Evolutionary conservation across 2,797 vertebrate species (phyloP).

Genomic region (Clamator glandarius): DNA sequence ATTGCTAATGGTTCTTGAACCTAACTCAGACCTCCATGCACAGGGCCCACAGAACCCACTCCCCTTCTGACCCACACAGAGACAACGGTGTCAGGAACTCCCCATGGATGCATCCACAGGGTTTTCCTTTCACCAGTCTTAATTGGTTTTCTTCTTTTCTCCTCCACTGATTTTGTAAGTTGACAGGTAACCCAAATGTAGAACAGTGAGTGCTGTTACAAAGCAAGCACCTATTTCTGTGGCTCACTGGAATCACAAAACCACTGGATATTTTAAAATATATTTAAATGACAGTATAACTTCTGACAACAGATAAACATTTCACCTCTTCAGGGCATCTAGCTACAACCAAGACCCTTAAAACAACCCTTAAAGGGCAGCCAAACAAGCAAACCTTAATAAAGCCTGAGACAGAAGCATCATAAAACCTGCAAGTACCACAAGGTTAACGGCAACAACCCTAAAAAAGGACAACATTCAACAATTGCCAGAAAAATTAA

Average conservation of each 20-base stretch:
- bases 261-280: not conserved
- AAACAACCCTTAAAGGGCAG: not conserved
- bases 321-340: not conserved
- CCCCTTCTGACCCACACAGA: not conserved
- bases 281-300: not conserved
- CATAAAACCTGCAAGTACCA: not conserved
- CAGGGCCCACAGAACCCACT: not conserved
- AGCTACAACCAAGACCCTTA: not conserved
- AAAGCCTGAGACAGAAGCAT: not conserved
- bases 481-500: not conserved
- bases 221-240: not conserved
- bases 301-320: not conserved
- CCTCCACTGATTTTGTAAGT: not conserved
- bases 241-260: not conserved
- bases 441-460: not conserved
- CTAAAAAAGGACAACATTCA: not conserved
- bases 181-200: not conserved
- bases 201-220: not conserved
- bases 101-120: rapidly evolving
- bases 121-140: not conserved
- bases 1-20: not conserved
- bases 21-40: not conserved
- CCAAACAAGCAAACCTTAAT: not conserved
- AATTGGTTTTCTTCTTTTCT: not conserved
- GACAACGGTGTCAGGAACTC: not conserved